phyloP scores from a whole-genome alignment of 2,113 vertebrate species.

The Coreoperca whiteheadi region DNA sequence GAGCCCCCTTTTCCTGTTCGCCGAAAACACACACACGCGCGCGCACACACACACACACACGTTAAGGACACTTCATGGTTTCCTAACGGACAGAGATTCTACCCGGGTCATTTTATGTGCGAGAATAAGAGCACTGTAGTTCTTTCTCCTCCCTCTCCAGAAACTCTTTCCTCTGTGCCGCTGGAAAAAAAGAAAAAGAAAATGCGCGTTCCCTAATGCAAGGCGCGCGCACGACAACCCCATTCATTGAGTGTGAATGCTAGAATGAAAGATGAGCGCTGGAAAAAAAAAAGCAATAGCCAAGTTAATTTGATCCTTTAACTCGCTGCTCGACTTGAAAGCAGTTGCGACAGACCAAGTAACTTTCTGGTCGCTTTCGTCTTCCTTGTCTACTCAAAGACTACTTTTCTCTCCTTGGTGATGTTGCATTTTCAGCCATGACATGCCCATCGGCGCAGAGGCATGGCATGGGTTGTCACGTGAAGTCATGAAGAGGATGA shows the following conservation, averaged over 20 bases:
- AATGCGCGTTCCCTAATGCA: conserved; percentile 58
- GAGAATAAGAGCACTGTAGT: conserved; percentile 19
- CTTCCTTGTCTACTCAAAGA: not conserved
- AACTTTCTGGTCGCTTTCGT: not conserved
- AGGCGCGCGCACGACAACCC: conserved; percentile 58
- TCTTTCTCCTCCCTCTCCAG: conserved; percentile 70
- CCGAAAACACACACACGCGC: conserved; percentile 5
- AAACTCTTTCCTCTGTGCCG: conserved; percentile 62
- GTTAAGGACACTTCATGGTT: conserved; percentile 37
- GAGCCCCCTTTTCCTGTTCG: conserved; percentile 42
- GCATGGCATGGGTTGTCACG: conserved; percentile 63
- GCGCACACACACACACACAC: conserved; percentile 2
- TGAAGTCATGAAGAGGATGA: conserved; percentile 65
- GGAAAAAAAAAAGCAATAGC: not conserved
- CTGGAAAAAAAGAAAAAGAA: conserved; percentile 54
- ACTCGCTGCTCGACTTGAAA: not conserved
- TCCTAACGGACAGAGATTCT: conserved; percentile 18
- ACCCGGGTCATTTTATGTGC: conserved; percentile 44
- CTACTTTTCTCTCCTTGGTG: not conserved
- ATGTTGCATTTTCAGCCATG: conserved; percentile 4
- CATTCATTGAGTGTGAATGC: conserved; percentile 63
- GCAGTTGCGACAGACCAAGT: too few species aligned
- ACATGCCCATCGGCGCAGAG: conserved; percentile 25
- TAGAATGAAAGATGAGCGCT: not conserved
- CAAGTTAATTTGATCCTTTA: not conserved